phyloP scores from a whole-genome alignment of 2,797 vertebrate genomes.

The Sebastes cheni region DNA sequence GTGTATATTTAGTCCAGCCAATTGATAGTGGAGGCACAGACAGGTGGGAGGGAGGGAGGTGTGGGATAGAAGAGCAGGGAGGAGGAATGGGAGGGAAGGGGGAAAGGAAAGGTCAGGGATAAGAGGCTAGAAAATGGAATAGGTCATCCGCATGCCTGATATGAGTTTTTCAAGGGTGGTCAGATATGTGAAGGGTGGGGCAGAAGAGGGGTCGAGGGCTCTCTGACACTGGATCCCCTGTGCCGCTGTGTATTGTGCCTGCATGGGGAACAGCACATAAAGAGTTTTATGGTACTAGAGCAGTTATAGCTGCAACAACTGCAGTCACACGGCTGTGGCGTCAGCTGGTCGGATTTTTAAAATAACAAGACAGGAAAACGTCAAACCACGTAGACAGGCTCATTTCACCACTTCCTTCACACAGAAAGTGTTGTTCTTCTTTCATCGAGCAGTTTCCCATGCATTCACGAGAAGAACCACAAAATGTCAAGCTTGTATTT shows the following conservation, averaged over 20 bases:
- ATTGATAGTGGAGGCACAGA: conserved; percentile 46
- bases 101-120: conserved; percentile 74
- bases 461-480: neutral
- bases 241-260: conserved; percentile 19
- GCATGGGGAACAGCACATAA: neutral
- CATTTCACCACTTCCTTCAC: conserved; percentile 40
- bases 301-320: conserved; percentile 16
- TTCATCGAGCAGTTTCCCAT: neutral
- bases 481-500: neutral
- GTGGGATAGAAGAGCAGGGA: neutral
- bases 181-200: neutral
- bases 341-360: neutral
- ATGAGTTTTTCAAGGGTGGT: conserved; percentile 34
- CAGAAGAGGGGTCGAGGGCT: neutral
- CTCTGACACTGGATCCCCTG: conserved; percentile 42
- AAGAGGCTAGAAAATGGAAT: conserved; percentile 64
- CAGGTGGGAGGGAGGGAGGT: neutral
- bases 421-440: accelerated
- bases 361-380: neutral
- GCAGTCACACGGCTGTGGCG: accelerated
- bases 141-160: conserved; percentile 58
- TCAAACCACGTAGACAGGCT: neutral
- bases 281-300: neutral
- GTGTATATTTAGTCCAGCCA: conserved; percentile 77
- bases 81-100: conserved; percentile 17